phyloP scores from a whole-genome alignment of 2,797 vertebrate genomes.

The Podarcis lilfordi region DNA sequence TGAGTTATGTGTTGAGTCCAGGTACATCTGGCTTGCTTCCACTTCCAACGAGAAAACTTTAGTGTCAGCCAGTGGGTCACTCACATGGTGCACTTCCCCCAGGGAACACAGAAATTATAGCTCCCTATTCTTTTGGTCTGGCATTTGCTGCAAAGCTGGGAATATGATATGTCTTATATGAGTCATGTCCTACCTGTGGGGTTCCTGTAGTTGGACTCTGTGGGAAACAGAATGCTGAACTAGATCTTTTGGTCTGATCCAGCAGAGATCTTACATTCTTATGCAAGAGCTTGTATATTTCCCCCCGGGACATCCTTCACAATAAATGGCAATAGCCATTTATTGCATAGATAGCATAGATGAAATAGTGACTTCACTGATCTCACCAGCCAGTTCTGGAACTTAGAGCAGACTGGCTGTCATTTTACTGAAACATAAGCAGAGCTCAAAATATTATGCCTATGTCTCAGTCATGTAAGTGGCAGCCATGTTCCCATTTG shows the following conservation, averaged over 20 bases:
- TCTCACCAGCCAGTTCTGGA: not conserved
- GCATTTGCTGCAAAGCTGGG: not conserved
- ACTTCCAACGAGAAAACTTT: not conserved
- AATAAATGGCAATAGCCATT: not conserved
- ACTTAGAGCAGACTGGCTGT: not conserved
- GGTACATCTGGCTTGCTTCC: not conserved
- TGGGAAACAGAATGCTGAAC: too few species aligned
- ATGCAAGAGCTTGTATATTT: not conserved
- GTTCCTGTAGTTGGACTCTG: too few species aligned
- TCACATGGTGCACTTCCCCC: too few species aligned
- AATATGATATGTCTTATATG: not conserved
- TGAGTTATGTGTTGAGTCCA: not conserved
- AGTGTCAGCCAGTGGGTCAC: too few species aligned
- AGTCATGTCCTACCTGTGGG: too few species aligned
- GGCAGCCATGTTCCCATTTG: not conserved
- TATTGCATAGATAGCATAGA: not conserved
- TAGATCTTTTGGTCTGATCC: too few species aligned
- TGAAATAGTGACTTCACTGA: not conserved
- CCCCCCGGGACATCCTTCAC: too few species aligned
- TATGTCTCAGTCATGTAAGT: not conserved
- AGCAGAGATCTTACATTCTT: too few species aligned
- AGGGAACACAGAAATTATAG: too few species aligned
- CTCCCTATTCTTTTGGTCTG: not conserved
- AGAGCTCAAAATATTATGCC: not conserved
- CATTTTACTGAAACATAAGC: not conserved